Evolutionary conservation across 2,888 invertebrate genomes (phyloP), one percentile per base, ranked within the genome.

Genomic region (Stegana nigrithorax): DNA sequence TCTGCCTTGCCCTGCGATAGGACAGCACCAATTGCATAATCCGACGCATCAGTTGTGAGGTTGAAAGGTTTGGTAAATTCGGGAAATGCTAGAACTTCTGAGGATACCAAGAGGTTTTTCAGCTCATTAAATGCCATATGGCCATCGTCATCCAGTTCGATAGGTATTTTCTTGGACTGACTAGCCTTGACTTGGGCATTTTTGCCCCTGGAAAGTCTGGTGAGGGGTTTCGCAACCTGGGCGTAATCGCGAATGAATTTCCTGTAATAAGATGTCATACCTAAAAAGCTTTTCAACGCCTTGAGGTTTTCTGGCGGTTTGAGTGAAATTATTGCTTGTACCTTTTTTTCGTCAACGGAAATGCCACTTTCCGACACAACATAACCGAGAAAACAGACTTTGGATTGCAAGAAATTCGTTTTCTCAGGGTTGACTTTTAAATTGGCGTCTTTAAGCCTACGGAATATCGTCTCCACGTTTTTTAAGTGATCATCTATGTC

Each of bases 11-110:
- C n/a, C n/a, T n/a, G n/a, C n/a, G n/a, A n/a, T n/a, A n/a, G n/a
- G n/a, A n/a, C n/a, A n/a, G n/a, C n/a, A n/a, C 67, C 68, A 4
- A 67, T 50, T 2, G 65, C 67, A 12, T 51, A 44, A 17, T 67
- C 45, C 1, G 65, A 69, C 10, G 71, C 69, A 19, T 71, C 69
- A 2, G 66, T 66, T 19, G 68, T 69, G 1, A 70, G 36, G 12
- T 59, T 64, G 25, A 69, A 69, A 0, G 62, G 27, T 44, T 68
- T 69, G 7, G 57, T 32, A 17, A 70, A 70, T 45, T 69, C 62
- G 7, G n/a, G n/a, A n/a, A n/a, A n/a, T n/a, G n/a, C n/a, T n/a
- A n/a, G n/a, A n/a, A n/a, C n/a, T n/a, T n/a, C n/a, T n/a, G n/a
- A n/a, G n/a, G n/a, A n/a, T n/a, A n/a, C n/a, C n/a, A n/a, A n/a